Evolutionary conservation across 1,140 invertebrate species (phyloP).

Genomic region (Limonius californicus): DNA sequence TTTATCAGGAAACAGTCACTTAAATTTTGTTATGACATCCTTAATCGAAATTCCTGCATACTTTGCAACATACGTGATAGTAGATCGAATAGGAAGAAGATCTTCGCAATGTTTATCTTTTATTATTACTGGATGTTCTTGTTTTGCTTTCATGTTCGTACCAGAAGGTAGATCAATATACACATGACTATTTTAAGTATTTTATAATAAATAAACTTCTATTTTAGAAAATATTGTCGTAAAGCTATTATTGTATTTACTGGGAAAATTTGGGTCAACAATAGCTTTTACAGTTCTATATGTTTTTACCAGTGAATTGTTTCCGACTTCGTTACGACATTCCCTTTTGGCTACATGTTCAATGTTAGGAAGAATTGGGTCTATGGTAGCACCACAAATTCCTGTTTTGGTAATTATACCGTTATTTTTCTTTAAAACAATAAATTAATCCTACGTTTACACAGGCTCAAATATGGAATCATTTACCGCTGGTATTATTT

Average conservation of each 20-base stretch:
- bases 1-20: constrained; percentile 53
- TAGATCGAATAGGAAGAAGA: constrained; percentile 58
- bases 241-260: constrained; percentile 56
- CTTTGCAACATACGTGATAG: constrained; percentile 50
- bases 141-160: constrained; percentile 47
- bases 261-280: constrained; percentile 73
- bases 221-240: constrained; percentile 9
- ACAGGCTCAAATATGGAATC: not conserved
- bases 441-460: not conserved
- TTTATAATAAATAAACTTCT: constrained; percentile 7
- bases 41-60: constrained; percentile 55
- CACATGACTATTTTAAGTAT: not conserved
- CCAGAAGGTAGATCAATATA: constrained; percentile 36
- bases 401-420: constrained; percentile 56
- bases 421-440: constrained; percentile 27
- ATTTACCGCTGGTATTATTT: constrained; percentile 41
- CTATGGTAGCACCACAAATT: constrained; percentile 69
- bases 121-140: constrained; percentile 47
- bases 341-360: constrained; percentile 65
- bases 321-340: constrained; percentile 63
- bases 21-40: constrained; percentile 52
- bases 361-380: constrained; percentile 68
- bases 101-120: constrained; percentile 52
- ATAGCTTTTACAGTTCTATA: constrained; percentile 66
- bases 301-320: constrained; percentile 69